Conservation (phyloP, 1,140 invertebrate species). For the Leptinotarsa defecta region DNA sequence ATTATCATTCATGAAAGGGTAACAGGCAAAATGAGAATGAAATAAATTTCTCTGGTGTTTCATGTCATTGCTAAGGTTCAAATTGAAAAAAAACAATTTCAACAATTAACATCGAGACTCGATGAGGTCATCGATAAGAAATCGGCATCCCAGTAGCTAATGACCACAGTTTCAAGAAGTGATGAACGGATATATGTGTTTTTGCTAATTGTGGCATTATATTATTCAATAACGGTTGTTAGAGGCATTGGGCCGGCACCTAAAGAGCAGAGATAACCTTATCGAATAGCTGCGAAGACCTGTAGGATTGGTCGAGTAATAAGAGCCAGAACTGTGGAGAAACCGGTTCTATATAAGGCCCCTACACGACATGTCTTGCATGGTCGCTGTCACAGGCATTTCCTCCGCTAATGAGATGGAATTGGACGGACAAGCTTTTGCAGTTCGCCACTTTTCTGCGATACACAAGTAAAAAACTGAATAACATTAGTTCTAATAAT, state of each 20-base stretch:
- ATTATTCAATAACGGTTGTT: slow-evolving; percentile 51
- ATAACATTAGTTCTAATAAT: slow-evolving; percentile 47
- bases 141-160: slow-evolving; percentile 40
- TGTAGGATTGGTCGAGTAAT: slow-evolving; percentile 48
- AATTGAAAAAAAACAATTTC: background rate
- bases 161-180: slow-evolving; percentile 32
- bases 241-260: slow-evolving; percentile 43
- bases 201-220: slow-evolving; percentile 49
- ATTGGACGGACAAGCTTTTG: slow-evolving; percentile 55
- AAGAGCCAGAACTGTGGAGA: slow-evolving; percentile 39
- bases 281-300: slow-evolving; percentile 51
- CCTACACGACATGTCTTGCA: slow-evolving; percentile 49
- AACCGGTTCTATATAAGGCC: slow-evolving; percentile 56
- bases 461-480: slow-evolving; percentile 42
- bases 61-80: too few species aligned
- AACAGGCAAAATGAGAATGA: too few species aligned
- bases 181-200: slow-evolving; percentile 37
- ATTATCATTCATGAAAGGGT: too few species aligned
- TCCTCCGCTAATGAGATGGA: slow-evolving; percentile 57
- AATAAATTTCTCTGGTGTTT: too few species aligned
- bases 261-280: slow-evolving; percentile 51
- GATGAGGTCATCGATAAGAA: slow-evolving; percentile 15
- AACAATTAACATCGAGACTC: slow-evolving; percentile 1
- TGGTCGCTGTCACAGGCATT: slow-evolving; percentile 54
- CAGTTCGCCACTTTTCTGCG: slow-evolving; percentile 50